Conservation (phyloP, 2,797 vertebrate species). For the Euphonia xanthogaster region DNA sequence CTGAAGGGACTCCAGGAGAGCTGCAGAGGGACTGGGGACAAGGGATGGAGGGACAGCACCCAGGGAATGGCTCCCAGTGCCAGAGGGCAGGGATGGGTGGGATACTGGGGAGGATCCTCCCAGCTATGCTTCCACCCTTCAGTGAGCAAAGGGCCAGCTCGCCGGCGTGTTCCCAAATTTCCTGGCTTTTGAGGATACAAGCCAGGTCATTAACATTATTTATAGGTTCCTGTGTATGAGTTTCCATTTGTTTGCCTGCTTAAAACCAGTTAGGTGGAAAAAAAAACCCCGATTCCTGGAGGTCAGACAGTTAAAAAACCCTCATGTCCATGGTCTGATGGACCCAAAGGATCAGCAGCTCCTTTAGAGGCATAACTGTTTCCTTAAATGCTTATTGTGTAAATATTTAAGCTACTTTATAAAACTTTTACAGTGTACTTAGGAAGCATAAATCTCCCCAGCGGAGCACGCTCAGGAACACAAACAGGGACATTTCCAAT, state of each 20-base stretch:
- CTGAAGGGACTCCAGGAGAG: neutral
- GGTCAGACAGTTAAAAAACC: conserved; percentile 9
- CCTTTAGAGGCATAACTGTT: neutral
- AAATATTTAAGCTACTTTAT: conserved; percentile 67
- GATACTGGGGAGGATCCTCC: neutral
- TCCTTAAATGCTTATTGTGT: conserved; percentile 61
- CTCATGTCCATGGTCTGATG: neutral
- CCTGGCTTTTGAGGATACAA: conserved; percentile 57
- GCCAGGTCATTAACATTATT: conserved; percentile 68
- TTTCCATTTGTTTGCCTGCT: conserved; percentile 66
- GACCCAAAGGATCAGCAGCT: conserved; percentile 29
- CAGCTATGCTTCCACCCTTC: neutral
- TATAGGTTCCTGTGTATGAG: conserved; percentile 67
- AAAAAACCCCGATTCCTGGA: conserved; percentile 34
- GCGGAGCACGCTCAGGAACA: neutral
- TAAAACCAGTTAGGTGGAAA: conserved; percentile 35
- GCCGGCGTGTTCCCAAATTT: neutral
- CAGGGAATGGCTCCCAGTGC: neutral
- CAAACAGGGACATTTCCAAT: conserved; percentile 3
- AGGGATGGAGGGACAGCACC: neutral
- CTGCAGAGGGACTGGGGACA: neutral
- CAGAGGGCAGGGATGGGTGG: neutral
- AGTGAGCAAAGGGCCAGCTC: neutral
- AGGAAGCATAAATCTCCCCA: conserved; percentile 30
- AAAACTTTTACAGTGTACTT: conserved; percentile 49